phyloP scores from a whole-genome alignment of 2,888 invertebrate genomes.

The Campoplex nolae region DNA sequence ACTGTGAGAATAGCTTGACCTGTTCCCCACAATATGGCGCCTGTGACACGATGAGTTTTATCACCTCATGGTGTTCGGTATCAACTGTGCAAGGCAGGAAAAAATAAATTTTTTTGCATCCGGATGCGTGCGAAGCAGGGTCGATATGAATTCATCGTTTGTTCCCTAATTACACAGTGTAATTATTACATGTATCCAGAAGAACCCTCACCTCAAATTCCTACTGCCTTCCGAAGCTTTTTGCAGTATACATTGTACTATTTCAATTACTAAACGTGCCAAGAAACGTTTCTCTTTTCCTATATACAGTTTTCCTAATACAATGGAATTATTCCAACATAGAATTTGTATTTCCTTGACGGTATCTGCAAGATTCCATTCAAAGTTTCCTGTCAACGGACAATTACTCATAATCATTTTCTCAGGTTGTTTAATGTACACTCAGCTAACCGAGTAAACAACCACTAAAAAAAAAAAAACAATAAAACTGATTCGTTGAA shows the following conservation, averaged over 20 bases:
- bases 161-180: background rate
- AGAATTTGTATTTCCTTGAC: background rate
- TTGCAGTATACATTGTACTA: constrained; percentile 17
- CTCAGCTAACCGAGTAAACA: background rate
- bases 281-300: background rate
- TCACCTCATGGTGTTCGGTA: background rate
- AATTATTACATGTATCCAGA: background rate
- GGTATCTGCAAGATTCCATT: background rate
- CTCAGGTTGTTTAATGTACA: background rate
- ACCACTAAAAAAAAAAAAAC: too few relatives aligned
- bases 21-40: background rate
- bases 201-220: background rate
- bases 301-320: background rate
- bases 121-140: constrained; percentile 8
- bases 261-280: background rate
- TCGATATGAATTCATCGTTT: constrained; percentile 30
- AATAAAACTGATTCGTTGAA: background rate
- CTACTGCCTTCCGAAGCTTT: background rate
- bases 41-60: constrained; percentile 1
- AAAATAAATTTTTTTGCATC: constrained; percentile 2
- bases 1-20: constrained; percentile 26
- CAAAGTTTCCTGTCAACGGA: background rate
- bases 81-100: background rate
- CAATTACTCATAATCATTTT: background rate
- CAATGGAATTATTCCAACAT: background rate